phyloP scores from a whole-genome alignment of 2,113 vertebrate species.

The Callospermophilus lateralis region DNA sequence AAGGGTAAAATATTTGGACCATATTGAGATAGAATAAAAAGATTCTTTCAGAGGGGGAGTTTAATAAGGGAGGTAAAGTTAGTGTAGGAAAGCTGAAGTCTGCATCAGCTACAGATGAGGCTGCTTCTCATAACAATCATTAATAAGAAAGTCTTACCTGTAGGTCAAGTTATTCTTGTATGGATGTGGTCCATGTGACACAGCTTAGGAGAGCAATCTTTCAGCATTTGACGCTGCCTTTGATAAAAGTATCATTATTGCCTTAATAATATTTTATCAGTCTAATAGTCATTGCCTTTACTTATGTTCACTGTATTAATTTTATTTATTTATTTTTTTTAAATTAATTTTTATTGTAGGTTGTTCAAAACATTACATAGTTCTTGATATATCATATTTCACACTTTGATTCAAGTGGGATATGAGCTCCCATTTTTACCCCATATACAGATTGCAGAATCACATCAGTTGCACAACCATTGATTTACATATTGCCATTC shows the following conservation, averaged over 20 bases:
- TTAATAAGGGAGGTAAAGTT: slow-evolving; percentile 22
- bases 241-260: slow-evolving; percentile 80
- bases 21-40: slow-evolving; percentile 62
- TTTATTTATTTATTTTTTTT: too few relatives aligned
- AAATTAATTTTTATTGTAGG: too few relatives aligned
- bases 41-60: slow-evolving; percentile 64
- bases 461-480: too few relatives aligned
- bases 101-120: slow-evolving; percentile 36
- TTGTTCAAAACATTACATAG: too few relatives aligned
- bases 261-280: slow-evolving; percentile 85
- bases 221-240: slow-evolving; percentile 71
- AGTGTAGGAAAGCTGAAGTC: slow-evolving; percentile 63
- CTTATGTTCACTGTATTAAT: slow-evolving; percentile 50
- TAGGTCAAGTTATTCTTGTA: slow-evolving; percentile 80
- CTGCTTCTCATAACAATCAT: slow-evolving; percentile 70
- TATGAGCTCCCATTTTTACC: too few relatives aligned
- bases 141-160: slow-evolving; percentile 84
- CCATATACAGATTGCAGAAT: too few relatives aligned
- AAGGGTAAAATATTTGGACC: slow-evolving; percentile 46
- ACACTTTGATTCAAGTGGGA: too few relatives aligned
- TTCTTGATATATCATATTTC: too few relatives aligned
- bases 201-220: background rate
- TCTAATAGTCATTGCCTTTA: slow-evolving; percentile 74
- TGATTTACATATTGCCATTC: too few relatives aligned
- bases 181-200: slow-evolving; percentile 58